Conservation (phyloP, 2,113 vertebrate genomes). For the Sardina pilchardus region DNA sequence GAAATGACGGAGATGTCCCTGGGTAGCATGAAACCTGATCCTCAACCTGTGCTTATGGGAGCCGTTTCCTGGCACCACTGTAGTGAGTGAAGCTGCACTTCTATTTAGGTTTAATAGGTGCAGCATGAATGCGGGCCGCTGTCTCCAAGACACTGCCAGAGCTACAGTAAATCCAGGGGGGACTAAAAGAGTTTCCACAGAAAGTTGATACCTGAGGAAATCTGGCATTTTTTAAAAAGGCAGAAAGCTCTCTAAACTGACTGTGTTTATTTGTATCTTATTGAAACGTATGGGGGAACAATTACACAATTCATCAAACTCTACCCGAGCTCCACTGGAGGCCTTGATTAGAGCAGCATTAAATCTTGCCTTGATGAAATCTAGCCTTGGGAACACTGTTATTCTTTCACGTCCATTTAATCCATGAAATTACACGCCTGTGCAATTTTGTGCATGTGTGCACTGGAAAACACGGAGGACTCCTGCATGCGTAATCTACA, state of each 20-base stretch:
- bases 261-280: constrained; percentile 36
- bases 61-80: not conserved
- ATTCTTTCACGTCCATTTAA: constrained; percentile 23
- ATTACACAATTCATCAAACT: constrained; percentile 26
- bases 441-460: not conserved
- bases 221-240: constrained; percentile 3
- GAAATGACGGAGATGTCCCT: not conserved
- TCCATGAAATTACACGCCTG: constrained; percentile 28
- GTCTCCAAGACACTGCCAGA: not conserved
- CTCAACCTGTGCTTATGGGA: not conserved
- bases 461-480: not conserved
- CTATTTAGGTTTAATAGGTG: not conserved
- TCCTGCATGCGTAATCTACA: not conserved
- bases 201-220: constrained; percentile 11
- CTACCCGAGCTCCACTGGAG: not conserved
- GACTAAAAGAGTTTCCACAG: not conserved
- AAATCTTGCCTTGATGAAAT: constrained; percentile 30
- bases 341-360: constrained; percentile 18
- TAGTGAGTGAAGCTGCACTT: constrained; percentile 4
- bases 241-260: not conserved
- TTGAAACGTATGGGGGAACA: constrained; percentile 22
- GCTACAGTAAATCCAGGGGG: not conserved
- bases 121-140: not conserved
- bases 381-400: constrained; percentile 10
- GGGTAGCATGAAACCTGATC: not conserved